These are phyloP conservation scores for Mastigias papua DNA, from an alignment of 30 jellyfish, hydroid and myxozoan species.

Conservation along the genomic window DNA sequence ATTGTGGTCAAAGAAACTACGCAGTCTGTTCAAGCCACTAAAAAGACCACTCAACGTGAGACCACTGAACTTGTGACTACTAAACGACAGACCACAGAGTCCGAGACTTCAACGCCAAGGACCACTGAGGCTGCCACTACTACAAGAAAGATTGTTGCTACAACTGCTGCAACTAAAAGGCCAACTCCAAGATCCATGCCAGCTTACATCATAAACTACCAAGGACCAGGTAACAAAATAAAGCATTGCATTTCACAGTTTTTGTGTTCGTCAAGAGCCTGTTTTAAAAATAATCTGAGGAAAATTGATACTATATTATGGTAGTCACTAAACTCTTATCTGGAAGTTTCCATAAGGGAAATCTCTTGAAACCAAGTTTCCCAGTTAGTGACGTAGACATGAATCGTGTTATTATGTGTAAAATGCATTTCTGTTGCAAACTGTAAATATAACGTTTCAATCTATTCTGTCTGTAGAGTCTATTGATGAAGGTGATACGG, in stretches of 20 bases:
- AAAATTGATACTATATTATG: no score
- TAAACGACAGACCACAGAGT: constrained; percentile 19
- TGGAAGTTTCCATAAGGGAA: no score
- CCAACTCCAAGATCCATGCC: constrained; percentile 59
- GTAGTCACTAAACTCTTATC: no score
- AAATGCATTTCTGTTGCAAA: no score
- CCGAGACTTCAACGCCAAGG: constrained; percentile 1
- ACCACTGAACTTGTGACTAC: constrained; percentile 16
- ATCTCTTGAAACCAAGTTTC: no score
- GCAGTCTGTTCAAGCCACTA: background rate
- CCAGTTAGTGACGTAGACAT: no score
- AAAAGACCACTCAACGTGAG: constrained; percentile 1
- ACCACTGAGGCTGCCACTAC: constrained; percentile 13
- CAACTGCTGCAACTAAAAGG: constrained; percentile 23
- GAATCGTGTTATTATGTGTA: no score
- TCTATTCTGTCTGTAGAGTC: constrained; percentile 44
- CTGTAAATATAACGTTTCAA: no score
- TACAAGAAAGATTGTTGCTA: background rate
- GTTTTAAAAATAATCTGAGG: no score
- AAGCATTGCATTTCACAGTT: background rate
- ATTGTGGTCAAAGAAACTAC: background rate
- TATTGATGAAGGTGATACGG: constrained; percentile 69
- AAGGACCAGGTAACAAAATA: constrained; percentile 72
- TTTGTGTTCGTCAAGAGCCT: background rate
- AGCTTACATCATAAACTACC: constrained; percentile 47